Conservation (phyloP, 1,140 invertebrate genomes). For the Triops cancriformis region DNA sequence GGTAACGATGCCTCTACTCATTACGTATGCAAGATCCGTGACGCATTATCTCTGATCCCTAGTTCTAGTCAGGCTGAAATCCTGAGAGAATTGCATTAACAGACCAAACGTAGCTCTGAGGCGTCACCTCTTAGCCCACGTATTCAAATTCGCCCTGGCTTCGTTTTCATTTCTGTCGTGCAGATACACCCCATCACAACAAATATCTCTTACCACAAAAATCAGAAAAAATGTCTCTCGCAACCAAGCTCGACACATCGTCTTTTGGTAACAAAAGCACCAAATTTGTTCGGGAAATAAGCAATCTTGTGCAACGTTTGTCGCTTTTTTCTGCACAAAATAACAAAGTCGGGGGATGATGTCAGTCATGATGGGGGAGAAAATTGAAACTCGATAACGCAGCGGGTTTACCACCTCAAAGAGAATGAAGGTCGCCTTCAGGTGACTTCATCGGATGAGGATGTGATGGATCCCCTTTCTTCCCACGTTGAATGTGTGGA, state of each 20-base stretch:
- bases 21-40: background rate
- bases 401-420: background rate
- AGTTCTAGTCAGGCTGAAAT: background rate
- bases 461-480: background rate
- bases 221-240: too few species aligned
- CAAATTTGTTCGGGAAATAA: background rate
- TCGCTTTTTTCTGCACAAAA: background rate
- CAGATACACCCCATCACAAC: too few species aligned
- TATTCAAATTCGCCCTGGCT: too few species aligned
- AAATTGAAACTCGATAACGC: background rate
- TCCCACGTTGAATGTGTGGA: background rate
- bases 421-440: background rate
- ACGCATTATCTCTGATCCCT: background rate
- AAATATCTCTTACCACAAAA: too few species aligned
- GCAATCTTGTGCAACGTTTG: background rate
- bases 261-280: too few species aligned
- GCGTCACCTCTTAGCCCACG: too few species aligned
- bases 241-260: too few species aligned
- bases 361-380: background rate
- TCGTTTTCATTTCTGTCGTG: too few species aligned
- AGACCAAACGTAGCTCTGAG: too few species aligned
- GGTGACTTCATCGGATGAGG: background rate
- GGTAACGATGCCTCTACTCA: background rate
- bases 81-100: background rate
- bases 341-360: background rate